Conservation (phyloP, 1,140 invertebrate species). For the Drosophila melanogaster region Release_6_plus_ISO1_MT NC_004354.4:5432001-5432500, state of each 20-base stretch:
- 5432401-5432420: not conserved
- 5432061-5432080: not conserved
- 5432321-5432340: not conserved
- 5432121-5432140: too few relatives aligned
- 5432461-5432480: slow-evolving; percentile 8
- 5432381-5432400: slow-evolving; percentile 8
- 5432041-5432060: not conserved
- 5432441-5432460: slow-evolving; percentile 8
- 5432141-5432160: not conserved
- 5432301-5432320: not conserved
- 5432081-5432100: not conserved
- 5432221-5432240: not conserved
- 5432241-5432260: slow-evolving; percentile 3
- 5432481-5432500: not conserved
- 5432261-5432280: slow-evolving; percentile 4
- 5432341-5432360: not conserved
- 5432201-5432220: not conserved
- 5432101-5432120: not conserved
- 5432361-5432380: not conserved
- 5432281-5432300: not conserved
- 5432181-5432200: slow-evolving; percentile 12
- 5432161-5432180: slow-evolving; percentile 11
- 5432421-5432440: not conserved
- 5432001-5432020: not conserved
- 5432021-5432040: not conserved